phyloP scores from a whole-genome alignment of 2,113 vertebrate genomes.

The Lepus americanus region DNA sequence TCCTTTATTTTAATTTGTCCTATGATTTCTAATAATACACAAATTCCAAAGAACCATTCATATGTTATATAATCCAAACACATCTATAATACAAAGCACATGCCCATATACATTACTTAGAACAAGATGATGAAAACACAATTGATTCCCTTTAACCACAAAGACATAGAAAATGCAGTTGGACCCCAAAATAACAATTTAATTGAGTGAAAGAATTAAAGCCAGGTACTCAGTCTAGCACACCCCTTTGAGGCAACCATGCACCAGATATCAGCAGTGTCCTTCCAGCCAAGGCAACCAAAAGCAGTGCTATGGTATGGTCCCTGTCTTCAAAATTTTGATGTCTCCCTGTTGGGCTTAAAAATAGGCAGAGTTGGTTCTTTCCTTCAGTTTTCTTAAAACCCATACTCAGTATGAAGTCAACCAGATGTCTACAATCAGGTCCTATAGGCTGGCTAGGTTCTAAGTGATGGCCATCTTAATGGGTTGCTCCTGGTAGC shows the following conservation, averaged over 20 bases:
- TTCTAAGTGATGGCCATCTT: neutral
- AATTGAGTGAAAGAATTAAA: neutral
- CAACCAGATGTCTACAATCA: neutral
- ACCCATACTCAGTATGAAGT: neutral
- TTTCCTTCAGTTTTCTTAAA: neutral
- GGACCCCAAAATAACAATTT: neutral
- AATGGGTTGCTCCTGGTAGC: neutral
- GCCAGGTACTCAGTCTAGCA: neutral
- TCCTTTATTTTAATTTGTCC: neutral
- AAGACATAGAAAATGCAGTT: neutral
- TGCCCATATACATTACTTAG: neutral
- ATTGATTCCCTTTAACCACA: neutral
- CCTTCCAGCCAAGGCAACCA: neutral
- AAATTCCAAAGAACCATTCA: neutral
- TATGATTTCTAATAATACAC: neutral
- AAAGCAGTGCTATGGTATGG: neutral
- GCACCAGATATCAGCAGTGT: too few species aligned
- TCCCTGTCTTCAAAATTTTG: neutral
- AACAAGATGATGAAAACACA: slow-evolving; percentile 2
- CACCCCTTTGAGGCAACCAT: neutral
- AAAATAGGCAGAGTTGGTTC: neutral
- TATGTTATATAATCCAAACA: neutral
- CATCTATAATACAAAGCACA: neutral
- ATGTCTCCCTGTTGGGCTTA: neutral
- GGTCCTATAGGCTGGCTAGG: neutral